Evolutionary conservation across 2,113 vertebrate genomes (phyloP), one percentile per base, ranked within the genome.

Genomic region (Neomonachus schauinslandi): DNA sequence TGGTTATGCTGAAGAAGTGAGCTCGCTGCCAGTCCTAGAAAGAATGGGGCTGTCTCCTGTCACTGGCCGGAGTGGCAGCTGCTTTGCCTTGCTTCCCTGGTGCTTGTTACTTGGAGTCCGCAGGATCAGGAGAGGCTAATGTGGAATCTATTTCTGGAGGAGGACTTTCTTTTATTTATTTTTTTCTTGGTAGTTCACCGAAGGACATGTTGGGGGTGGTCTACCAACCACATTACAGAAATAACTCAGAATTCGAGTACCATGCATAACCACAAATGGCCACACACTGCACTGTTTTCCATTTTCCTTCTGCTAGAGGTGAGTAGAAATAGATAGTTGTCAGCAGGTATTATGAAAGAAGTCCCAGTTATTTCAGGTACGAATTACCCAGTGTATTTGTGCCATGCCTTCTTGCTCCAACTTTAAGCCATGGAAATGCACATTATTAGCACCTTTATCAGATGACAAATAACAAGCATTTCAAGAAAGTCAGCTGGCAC

Each of bases 301-400:
- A 0, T 95, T 96, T 92, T 87, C 10, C 49, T 65, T 90, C 55
- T 65, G 59, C n/a, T 77, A n/a, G 42, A 83, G 53, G 39, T 79
- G 19, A 88, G 24, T 46, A 81, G 39, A 84, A 63, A 95, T 77
- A 21, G 24, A 2, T 26, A 55, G 72, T 61, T 85, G 21, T 22
- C 59, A 77, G 42, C 36, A 94, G 94, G 28, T 42, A 13, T 53
- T 79, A 71, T 49, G 55, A 42, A 61, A 94, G 49, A 83, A 91
- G 26, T 33, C 24, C 46, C 15, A 15, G 5, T 69, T 87, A 33
- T 53, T 96, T 88, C 69, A 95, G 80, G 46, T 42, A 33, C 39
- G 39, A 67, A 95, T 96, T 90, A 79, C 15, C 55, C 39, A 74
- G 18, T 42, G 4, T 83, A n/a, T 71, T 90, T 97, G 80, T 86